These are phyloP conservation scores for Regulus satrapa DNA, from an alignment of 2,113 vertebrate genomes.

Conservation along the genomic window DNA sequence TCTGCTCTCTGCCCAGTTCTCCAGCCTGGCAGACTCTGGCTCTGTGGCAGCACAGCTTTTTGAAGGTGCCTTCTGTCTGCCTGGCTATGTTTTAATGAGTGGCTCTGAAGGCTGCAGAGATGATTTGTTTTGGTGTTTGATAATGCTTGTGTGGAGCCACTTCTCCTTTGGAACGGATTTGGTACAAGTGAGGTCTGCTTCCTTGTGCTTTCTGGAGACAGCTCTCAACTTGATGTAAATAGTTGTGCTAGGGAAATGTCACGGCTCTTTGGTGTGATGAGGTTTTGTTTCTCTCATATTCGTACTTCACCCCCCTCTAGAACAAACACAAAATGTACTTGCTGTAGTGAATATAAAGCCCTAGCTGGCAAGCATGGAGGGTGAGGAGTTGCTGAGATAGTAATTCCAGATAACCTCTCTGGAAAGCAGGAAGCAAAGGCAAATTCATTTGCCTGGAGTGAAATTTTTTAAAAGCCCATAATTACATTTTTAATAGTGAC, in stretches of 20 bases:
- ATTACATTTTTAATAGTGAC: not conserved
- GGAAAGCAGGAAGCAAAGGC: not conserved
- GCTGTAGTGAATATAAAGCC: not conserved
- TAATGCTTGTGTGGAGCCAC: not conserved
- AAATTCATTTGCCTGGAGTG: not conserved
- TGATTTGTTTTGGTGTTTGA: not conserved
- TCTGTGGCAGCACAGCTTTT: not conserved
- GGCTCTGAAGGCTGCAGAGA: not conserved
- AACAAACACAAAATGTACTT: not conserved
- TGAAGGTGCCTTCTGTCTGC: not conserved
- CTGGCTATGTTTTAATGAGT: not conserved
- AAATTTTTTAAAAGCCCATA: not conserved
- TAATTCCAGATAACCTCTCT: not conserved
- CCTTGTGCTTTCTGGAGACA: not conserved
- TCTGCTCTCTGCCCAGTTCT: not conserved
- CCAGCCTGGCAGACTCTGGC: not conserved
- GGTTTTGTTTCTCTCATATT: not conserved
- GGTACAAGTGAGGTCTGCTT: not conserved
- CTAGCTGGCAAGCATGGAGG: not conserved
- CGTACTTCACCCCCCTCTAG: not conserved
- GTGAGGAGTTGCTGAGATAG: not conserved
- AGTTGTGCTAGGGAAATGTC: not conserved
- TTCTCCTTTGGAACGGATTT: not conserved
- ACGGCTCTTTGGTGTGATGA: not conserved
- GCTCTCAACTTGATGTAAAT: not conserved